phyloP scores from a whole-genome alignment of 2,113 vertebrate genomes.

The Cynopterus brachyotis region DNA sequence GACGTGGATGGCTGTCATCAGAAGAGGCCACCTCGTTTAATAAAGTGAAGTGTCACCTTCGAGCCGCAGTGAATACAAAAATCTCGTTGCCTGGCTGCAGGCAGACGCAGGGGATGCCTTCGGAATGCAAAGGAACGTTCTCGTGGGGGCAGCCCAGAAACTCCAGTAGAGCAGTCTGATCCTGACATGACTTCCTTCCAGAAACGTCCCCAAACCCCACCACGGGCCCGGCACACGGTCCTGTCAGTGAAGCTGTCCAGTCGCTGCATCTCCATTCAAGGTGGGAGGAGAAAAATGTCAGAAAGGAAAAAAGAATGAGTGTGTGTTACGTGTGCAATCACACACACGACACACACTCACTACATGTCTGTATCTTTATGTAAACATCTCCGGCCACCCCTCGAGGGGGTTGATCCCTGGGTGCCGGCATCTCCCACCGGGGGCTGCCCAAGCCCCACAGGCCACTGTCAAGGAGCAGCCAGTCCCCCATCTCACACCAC shows the following conservation, averaged over 20 bases:
- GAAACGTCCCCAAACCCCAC: neutral
- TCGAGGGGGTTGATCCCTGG: too few relatives aligned
- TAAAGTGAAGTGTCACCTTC: conserved; percentile 12
- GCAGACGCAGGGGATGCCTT: neutral
- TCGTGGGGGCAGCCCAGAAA: neutral
- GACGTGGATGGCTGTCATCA: neutral
- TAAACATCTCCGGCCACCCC: neutral
- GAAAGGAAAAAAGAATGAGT: neutral
- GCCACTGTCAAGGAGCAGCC: neutral
- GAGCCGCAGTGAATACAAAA: neutral
- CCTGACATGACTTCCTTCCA: neutral
- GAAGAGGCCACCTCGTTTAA: conserved; percentile 1
- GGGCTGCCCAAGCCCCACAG: neutral
- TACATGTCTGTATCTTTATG: neutral
- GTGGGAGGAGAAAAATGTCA: neutral
- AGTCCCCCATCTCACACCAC: neutral
- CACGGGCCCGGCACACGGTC: neutral
- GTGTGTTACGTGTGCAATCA: neutral
- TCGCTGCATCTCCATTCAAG: neutral
- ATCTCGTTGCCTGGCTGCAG: neutral
- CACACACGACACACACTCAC: neutral
- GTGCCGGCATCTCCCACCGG: neutral
- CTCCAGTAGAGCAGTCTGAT: neutral
- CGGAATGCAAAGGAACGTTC: conserved; percentile 4
- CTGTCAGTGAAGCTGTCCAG: neutral